Base-by-base conservation (phyloP, 2,113 vertebrate species). In the Dunckerocampus dactyliophorus region DNA sequence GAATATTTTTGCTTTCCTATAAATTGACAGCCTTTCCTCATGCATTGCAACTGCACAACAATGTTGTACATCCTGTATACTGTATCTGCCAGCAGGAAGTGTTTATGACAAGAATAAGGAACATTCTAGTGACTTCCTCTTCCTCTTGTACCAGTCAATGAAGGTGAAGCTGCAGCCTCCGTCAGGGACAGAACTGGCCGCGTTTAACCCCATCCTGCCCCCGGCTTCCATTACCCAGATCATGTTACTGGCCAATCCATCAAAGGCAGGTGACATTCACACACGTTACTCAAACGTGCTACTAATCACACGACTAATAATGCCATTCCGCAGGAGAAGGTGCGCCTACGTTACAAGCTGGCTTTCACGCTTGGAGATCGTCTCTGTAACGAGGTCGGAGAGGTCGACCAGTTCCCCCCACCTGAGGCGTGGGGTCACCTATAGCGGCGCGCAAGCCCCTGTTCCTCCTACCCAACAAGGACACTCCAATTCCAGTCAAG, bases 121-220 rank as follows among this genome's bases (percentile, higher is more conserved):
- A 19, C 17, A 4, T 55, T n/a, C 4, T 16, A 21, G 0, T 2
- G 8, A 56, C 39, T 39, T 11, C 51, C 0, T 31, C 48, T 52
- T 63, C 21, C 11, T 65, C 52, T 45, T 64, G 19, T 57, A 21
- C 31, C 63, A 88, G 86, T 68, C 77, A 16, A 83, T 79, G 97
- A 95, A 94, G 67, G 93, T 98, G 86, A 99, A 98, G 88, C 82
- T 99, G 50, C 95, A 96, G 79, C 93, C 94, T 16, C 94, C 97
- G 1, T 95, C 97, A 8, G 95, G 93, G 65, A 90, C 94, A 19
- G 95, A 95, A 37, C 89, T 99, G 45, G 91, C 93, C 2, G 90
- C 94, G 0, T 99, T 96, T 73, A 98, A 93, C 73, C 97, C 97
- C 19, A 74, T 95, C 82, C 92, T 94, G 65, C 93, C 95, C 0